Evolutionary conservation across 2,888 invertebrate genomes (phyloP), one percentile per base, ranked within the genome.

Genomic region (Magallana nippona): DNA sequence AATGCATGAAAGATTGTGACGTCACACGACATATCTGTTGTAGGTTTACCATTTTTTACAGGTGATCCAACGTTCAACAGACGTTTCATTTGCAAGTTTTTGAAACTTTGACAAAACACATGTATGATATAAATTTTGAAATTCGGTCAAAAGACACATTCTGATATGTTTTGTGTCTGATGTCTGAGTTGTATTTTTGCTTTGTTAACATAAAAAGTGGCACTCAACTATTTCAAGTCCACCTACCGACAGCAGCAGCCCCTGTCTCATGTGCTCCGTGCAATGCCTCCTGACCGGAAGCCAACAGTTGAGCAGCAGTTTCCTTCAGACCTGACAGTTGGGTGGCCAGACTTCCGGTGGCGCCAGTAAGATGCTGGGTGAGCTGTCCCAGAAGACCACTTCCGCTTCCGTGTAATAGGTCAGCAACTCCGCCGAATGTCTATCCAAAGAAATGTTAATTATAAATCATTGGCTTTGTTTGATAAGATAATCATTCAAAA

Each of bases 371-470:
- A 55, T 60, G 60, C 32, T 57, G 57, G 56, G 58, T 57, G 13
- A 80, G 57, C 13, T 56, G 55, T 0, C 15, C 15, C 62, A 81
- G 1, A 19, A 81, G 55, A 27, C 62, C 63, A 57, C 10, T 55
- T 62, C 81, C 81, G 19, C 63, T 63, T 62, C 62, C 63, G n/a
- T 81, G 60, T 44, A 81, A 22, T 10, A 19, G 1, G 44, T 32
- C 60, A 32, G 81, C 60, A 60, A 81, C 81, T 57, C 55, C 44
- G 13, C 63, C 44, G 22, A 80, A 80, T 57, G 80, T 80, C 80
- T 80, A 32, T 27, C 57, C 44, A 15, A 55, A 15, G 2, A 11
- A 58, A 57, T 58, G 5, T 15, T 13, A 17, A 55, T 55, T 55
- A 8, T 19, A 32, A 19, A 22, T 1, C 17, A 77, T 19, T 11